Evolutionary conservation across 2,797 vertebrate genomes (phyloP), one percentile per base, ranked within the genome.

Genomic region (Geotrypetes seraphini): DNA sequence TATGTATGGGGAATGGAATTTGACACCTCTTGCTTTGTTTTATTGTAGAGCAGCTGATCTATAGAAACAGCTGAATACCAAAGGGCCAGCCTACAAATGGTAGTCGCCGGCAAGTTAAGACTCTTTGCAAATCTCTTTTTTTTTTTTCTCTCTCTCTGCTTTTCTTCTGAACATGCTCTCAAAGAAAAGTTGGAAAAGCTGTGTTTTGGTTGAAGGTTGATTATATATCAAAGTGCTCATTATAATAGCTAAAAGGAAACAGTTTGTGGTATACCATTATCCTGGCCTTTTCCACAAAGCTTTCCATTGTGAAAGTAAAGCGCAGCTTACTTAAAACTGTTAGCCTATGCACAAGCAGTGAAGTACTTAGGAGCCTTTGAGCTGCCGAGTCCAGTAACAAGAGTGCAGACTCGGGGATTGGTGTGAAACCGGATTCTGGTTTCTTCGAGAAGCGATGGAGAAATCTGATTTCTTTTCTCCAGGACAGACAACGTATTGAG

Each of bases 391-490:
- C 33, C 8, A 33, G 17, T 22, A 39, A 24, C 19, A 28, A 35
- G 13, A 34, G 26, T 41, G 48, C 29, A 39, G 5, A 26, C 39
- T 16, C 13, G n/a, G 45, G 45, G 27, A 31, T 1, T 22, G 7
- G 56, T 21, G 3, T 12, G 46, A 38, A 11, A 16, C 21, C 31
- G 34, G 49, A 25, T 16, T 27, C 20, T 12, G 38, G 10, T 4
- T 37, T 51, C 14, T 48, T 12, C 19, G 36, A 28, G 21, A 47
- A 49, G 15, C 26, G 27, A 12, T 41, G 18, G 10, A 10, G 29
- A 49, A 33, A 32, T 25, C 44, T 18, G 4, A 36, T 38, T 18
- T 30, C n/a, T 18, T 20, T 8, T 25, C 28, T 27, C 15, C 18
- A 44, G 25, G 24, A 30, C 12, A 46, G 37, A 46, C 42, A 19